phyloP scores from a whole-genome alignment of 1,140 invertebrate species.

The Delia radicum region DNA sequence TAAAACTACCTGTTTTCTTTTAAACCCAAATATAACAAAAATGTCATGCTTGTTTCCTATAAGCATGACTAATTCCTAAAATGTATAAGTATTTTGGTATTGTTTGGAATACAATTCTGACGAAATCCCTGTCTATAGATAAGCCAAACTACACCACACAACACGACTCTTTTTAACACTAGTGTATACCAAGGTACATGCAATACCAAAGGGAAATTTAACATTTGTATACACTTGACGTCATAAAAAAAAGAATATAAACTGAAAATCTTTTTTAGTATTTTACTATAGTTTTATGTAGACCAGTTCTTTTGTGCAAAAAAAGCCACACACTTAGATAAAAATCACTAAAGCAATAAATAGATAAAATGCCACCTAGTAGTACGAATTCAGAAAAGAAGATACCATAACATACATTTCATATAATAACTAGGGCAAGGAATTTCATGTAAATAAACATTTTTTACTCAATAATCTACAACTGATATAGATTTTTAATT shows the following conservation, averaged over 20 bases:
- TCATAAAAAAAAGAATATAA: slow-evolving; percentile 33
- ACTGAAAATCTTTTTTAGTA: background rate
- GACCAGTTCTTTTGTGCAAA: slow-evolving; percentile 11
- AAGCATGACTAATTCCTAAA: background rate
- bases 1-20: background rate
- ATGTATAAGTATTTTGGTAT: background rate
- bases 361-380: slow-evolving; percentile 28
- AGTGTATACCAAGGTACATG: too few relatives aligned
- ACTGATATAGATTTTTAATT: too few relatives aligned
- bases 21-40: too few relatives aligned
- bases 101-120: slow-evolving; percentile 1
- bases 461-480: too few relatives aligned
- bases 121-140: slow-evolving; percentile 14
- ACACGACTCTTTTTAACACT: too few relatives aligned
- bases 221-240: slow-evolving; percentile 5
- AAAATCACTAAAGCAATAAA: slow-evolving; percentile 39
- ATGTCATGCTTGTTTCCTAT: background rate
- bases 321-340: slow-evolving; percentile 51
- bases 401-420: background rate
- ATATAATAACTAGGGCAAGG: too few relatives aligned
- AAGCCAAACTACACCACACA: background rate
- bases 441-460: too few relatives aligned
- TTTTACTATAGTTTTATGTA: background rate
- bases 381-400: background rate
- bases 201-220: background rate